These are phyloP conservation scores for Drosophila buzzatii DNA, from an alignment of 2,888 invertebrate genomes.

Conservation along the genomic window DNA sequence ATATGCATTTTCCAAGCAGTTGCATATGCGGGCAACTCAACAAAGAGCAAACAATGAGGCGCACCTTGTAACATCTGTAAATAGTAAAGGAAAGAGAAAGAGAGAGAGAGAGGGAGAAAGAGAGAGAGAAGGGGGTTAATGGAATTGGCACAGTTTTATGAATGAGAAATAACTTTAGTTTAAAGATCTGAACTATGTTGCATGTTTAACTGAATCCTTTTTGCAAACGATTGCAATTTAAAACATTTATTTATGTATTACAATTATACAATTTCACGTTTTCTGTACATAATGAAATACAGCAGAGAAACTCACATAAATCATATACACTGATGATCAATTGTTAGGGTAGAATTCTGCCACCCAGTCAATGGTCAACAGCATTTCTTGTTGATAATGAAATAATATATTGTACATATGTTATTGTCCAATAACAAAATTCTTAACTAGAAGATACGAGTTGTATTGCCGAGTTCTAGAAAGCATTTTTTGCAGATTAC, in stretches of 20 bases:
- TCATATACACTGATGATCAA: not conserved
- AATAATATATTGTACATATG: not conserved
- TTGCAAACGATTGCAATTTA: not conserved
- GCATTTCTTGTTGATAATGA: not conserved
- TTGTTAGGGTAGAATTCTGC: not conserved
- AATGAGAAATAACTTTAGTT: not conserved
- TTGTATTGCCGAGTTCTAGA: too few species aligned
- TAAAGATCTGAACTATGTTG: not conserved
- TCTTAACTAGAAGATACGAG: too few species aligned
- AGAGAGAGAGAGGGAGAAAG: not conserved
- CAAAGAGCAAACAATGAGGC: constrained; percentile 56
- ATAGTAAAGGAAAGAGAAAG: not conserved
- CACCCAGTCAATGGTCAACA: not conserved
- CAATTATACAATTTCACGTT: not conserved
- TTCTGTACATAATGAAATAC: not conserved
- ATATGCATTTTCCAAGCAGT: constrained; percentile 66
- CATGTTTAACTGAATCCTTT: not conserved
- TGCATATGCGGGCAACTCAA: constrained; percentile 56
- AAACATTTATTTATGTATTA: not conserved
- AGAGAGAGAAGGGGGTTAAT: not conserved
- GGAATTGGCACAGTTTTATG: constrained; percentile 9
- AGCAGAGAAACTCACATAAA: not conserved
- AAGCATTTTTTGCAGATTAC: too few species aligned
- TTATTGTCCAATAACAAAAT: not conserved
- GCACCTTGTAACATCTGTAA: constrained; percentile 24